Conservation (phyloP, 2,797 vertebrate genomes). For the Erethizon dorsatum region DNA sequence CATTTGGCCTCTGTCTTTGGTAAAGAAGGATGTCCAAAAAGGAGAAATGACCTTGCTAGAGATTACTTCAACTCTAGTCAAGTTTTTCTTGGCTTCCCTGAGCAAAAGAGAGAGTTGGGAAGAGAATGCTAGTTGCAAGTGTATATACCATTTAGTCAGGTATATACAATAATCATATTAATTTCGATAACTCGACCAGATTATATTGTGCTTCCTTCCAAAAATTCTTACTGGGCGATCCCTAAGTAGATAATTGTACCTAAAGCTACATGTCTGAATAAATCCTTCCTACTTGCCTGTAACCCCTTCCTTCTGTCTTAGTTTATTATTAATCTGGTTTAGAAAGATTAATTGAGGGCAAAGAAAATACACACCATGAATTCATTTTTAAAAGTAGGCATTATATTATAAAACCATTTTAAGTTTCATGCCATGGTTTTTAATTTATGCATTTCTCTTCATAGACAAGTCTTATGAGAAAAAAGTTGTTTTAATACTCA, state of each 20-base stretch:
- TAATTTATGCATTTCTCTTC: slow-evolving; percentile 2
- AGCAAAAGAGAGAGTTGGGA: background rate
- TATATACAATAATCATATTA: background rate
- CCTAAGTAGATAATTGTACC: background rate
- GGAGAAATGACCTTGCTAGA: background rate
- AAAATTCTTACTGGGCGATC: background rate
- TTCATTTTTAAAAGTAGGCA: background rate
- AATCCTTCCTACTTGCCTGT: background rate
- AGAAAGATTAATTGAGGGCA: background rate
- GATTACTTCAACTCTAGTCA: background rate
- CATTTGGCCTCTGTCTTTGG: background rate
- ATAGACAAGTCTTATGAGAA: background rate
- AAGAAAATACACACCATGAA: background rate
- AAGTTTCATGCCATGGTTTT: slow-evolving; percentile 6
- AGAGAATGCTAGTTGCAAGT: background rate
- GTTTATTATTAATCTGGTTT: background rate
- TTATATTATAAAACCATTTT: background rate
- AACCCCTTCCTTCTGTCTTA: background rate
- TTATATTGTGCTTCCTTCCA: background rate
- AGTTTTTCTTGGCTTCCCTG: background rate
- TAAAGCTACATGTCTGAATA: background rate
- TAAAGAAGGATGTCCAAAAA: background rate
- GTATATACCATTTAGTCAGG: background rate
- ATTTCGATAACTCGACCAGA: slow-evolving; percentile 7
- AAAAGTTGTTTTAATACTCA: slow-evolving; percentile 33